These are phyloP conservation scores for Sandelia bainsii DNA, from an alignment of 2,797 vertebrate genomes.

Conservation along the genomic window DNA sequence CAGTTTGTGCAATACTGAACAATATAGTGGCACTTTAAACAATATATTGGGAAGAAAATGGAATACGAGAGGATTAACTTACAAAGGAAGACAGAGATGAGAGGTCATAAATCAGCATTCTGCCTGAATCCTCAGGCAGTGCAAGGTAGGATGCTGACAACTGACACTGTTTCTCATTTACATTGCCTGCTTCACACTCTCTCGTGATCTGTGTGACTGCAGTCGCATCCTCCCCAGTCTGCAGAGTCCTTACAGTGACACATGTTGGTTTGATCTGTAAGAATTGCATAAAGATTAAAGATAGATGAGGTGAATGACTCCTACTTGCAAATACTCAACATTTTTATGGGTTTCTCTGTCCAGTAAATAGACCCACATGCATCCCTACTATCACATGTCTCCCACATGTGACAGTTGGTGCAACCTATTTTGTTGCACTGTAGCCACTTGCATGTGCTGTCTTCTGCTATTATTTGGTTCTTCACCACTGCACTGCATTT, in stretches of 20 bases:
- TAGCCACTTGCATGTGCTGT: slow-evolving; percentile 76
- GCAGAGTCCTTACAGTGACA: slow-evolving; percentile 82
- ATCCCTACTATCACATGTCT: slow-evolving; percentile 74
- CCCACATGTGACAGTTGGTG: slow-evolving; percentile 78
- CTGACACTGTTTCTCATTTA: slow-evolving; percentile 77
- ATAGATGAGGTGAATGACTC: not conserved
- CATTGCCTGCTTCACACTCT: slow-evolving; percentile 87
- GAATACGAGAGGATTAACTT: no score
- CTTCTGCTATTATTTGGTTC: slow-evolving; percentile 61
- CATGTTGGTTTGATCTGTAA: slow-evolving; percentile 57
- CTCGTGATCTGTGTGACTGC: slow-evolving; percentile 81
- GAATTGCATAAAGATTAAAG: not conserved
- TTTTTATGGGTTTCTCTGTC: not conserved
- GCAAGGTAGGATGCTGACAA: slow-evolving; percentile 84
- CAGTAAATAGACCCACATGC: not conserved
- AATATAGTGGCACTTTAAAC: not conserved
- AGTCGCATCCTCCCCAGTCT: slow-evolving; percentile 54
- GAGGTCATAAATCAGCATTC: not conserved
- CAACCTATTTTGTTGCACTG: slow-evolving; percentile 67
- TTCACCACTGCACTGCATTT: slow-evolving; percentile 87
- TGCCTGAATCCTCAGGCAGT: slow-evolving; percentile 15
- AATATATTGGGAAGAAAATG: not conserved
- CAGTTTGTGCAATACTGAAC: not conserved
- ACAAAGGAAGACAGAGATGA: no score
- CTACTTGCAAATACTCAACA: not conserved